These are phyloP conservation scores for Tipula lateralis DNA, from an alignment of 2,888 invertebrate genomes.

Conservation along the genomic window DNA sequence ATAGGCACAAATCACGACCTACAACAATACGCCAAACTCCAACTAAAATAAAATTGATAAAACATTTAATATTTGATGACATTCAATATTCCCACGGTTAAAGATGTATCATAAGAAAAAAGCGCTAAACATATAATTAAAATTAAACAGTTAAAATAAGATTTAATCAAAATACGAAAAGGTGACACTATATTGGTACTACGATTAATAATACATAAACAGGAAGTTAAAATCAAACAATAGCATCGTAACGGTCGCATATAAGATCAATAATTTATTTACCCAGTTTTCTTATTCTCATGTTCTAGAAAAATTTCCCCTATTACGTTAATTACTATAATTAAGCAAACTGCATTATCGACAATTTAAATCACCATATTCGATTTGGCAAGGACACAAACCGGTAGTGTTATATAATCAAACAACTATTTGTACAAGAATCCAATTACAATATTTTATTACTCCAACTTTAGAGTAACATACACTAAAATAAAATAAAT, in stretches of 20 bases:
- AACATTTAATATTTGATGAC: not conserved
- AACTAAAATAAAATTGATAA: not conserved
- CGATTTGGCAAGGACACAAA: not conserved
- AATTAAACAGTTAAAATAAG: not conserved
- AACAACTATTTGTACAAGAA: not conserved
- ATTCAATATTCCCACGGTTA: not conserved
- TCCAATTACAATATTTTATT: not conserved
- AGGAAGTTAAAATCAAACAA: not conserved
- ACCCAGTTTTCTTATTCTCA: not conserved
- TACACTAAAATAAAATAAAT: no score
- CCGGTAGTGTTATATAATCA: not conserved
- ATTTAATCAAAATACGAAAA: not conserved
- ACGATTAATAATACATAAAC: not conserved
- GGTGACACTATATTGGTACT: not conserved
- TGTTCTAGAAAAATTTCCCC: not conserved
- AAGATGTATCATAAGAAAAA: no score
- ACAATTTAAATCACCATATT: not conserved
- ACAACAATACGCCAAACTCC: conserved; percentile 44
- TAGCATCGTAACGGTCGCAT: not conserved
- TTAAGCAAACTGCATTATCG: not conserved
- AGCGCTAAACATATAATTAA: not conserved
- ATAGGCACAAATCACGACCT: conserved; percentile 57
- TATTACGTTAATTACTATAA: not conserved
- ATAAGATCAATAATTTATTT: not conserved
- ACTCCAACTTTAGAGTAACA: no score